These are phyloP conservation scores for Helicolenus hilgendorfi DNA, from an alignment of 2,797 vertebrate genomes.

Conservation along the genomic window DNA sequence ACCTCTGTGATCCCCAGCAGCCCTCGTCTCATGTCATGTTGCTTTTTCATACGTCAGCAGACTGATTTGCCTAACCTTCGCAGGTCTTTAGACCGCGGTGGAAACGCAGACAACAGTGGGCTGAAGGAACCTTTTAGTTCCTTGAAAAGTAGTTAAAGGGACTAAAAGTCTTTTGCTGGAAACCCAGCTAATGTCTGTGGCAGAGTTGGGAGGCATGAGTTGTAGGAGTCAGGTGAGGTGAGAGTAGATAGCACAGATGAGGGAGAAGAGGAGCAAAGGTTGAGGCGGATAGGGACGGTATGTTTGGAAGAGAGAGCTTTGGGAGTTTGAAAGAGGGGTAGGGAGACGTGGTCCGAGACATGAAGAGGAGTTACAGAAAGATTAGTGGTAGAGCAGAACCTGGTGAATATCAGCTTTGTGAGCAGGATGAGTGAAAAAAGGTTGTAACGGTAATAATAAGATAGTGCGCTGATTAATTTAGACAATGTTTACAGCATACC, in stretches of 20 bases:
- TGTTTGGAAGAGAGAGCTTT: background rate
- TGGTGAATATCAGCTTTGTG: background rate
- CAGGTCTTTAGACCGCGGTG: background rate
- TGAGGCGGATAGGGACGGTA: background rate
- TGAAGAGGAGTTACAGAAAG: background rate
- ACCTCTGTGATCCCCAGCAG: background rate
- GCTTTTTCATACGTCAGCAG: background rate
- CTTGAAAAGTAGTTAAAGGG: background rate
- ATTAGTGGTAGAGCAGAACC: background rate
- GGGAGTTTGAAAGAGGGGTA: background rate
- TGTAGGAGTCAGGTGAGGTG: too few relatives aligned
- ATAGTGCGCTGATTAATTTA: too few relatives aligned
- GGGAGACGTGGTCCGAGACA: background rate
- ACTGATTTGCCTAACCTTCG: background rate
- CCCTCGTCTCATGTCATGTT: background rate
- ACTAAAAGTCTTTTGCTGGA: background rate
- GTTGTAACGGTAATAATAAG: background rate
- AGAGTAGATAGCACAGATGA: background rate
- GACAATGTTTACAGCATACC: background rate
- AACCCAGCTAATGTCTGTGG: background rate
- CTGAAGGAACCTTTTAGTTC: background rate
- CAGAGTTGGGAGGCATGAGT: background rate
- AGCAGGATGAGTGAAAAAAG: background rate
- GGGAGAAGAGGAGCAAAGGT: background rate
- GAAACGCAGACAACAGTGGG: background rate